A percentile compares a stretch with the other conserved stretches of the same genome.
Evolutionary conservation across 2,113 vertebrate genomes (phyloP).

Genomic region (Plotosus lineatus): DNA sequence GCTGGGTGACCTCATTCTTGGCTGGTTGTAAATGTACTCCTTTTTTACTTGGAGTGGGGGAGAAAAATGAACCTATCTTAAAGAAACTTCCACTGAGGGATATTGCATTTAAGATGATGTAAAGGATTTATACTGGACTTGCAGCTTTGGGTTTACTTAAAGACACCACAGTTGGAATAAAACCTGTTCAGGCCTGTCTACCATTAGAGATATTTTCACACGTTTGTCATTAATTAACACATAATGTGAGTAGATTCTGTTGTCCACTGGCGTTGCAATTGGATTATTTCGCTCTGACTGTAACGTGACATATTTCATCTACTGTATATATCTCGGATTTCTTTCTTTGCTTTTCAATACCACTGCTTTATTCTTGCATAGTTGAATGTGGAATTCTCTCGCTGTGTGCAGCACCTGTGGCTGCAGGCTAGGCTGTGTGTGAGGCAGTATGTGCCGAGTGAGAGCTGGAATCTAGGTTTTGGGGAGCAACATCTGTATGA

Average conservation of each 20-base stretch:
- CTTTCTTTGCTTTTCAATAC: neutral
- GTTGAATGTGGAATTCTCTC: neutral
- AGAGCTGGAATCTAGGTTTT: constrained; percentile 88
- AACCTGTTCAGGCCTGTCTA: neutral
- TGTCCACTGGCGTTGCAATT: neutral
- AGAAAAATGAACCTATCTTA: constrained; percentile 66
- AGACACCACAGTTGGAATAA: neutral
- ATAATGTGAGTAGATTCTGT: neutral
- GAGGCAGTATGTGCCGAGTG: constrained; percentile 21
- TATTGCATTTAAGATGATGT: constrained; percentile 65
- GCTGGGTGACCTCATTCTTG: constrained; percentile 91
- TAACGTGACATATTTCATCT: neutral
- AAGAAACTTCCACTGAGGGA: constrained; percentile 70
- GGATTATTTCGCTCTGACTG: neutral
- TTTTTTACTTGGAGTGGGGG: constrained; percentile 71
- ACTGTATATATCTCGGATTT: neutral
- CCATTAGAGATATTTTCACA: neutral
- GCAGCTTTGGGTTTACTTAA: constrained; percentile 36
- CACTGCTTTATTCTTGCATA: neutral
- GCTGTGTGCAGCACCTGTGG: constrained; percentile 39
- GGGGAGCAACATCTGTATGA: constrained; percentile 87
- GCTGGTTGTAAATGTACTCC: constrained; percentile 79
- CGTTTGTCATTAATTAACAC: neutral
- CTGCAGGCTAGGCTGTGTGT: constrained; percentile 18
- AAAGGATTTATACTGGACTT: constrained; percentile 27